Evolutionary conservation across 2,113 vertebrate genomes (phyloP).

Genomic region (Pontoporia blainvillei): DNA sequence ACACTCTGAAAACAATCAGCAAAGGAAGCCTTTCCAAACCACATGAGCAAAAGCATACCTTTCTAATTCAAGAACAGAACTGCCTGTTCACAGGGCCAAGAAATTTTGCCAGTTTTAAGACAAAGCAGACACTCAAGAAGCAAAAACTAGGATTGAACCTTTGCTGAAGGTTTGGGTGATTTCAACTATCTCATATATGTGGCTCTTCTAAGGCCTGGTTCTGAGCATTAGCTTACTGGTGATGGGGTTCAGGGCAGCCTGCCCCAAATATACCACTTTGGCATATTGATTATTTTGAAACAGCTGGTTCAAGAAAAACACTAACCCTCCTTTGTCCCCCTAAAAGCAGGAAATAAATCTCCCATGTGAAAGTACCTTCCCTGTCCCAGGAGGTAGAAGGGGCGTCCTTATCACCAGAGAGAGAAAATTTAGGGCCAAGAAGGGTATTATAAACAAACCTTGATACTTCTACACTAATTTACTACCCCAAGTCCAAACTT

Average conservation of each 20-base stretch:
- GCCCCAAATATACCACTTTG: background rate
- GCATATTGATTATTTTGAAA: background rate
- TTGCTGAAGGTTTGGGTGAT: background rate
- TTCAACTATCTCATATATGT: background rate
- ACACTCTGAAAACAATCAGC: conserved; percentile 37
- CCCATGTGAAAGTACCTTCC: background rate
- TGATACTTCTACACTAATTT: background rate
- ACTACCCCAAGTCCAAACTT: background rate
- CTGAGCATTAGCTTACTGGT: background rate
- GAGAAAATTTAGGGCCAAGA: background rate
- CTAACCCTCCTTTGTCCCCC: background rate
- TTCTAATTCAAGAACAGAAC: background rate
- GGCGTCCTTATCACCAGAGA: background rate
- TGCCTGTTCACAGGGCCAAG: background rate
- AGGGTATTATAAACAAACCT: background rate
- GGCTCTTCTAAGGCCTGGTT: background rate
- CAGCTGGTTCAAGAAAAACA: background rate
- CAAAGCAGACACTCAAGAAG: conserved; percentile 25
- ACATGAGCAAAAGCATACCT: conserved; percentile 21
- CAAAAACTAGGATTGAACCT: background rate
- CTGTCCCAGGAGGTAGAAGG: background rate
- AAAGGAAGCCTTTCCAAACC: conserved; percentile 18
- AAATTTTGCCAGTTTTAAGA: background rate
- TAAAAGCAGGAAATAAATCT: background rate
- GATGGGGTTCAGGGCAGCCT: background rate